A percentile compares a stretch with the other conserved stretches of the same genome.
Conservation (phyloP, 1,140 invertebrate genomes). For the Bombus breviceps region DNA sequence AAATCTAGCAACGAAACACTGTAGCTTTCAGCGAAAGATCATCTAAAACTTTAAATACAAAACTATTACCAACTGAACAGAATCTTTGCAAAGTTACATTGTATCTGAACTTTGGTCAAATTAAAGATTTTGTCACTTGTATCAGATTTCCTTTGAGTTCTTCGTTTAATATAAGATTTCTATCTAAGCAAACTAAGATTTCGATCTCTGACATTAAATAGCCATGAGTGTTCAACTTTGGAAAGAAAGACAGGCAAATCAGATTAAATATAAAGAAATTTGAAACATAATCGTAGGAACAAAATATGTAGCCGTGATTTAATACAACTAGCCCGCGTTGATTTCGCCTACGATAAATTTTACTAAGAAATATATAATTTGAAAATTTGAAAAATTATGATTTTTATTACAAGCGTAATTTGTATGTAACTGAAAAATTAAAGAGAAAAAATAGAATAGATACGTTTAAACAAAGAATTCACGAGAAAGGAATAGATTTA, state of each 20-base stretch:
- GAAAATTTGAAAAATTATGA: too few relatives aligned
- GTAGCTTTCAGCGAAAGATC: too few relatives aligned
- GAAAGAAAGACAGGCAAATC: neutral
- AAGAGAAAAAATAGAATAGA: neutral
- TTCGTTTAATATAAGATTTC: neutral
- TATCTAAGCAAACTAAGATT: neutral
- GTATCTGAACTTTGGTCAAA: neutral
- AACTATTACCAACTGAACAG: too few relatives aligned
- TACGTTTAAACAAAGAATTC: neutral
- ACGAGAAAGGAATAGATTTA: conserved; percentile 21
- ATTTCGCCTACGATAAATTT: neutral
- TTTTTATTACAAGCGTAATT: neutral
- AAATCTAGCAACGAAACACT: too few relatives aligned
- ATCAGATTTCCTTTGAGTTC: neutral
- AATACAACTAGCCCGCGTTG: neutral
- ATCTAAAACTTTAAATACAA: too few relatives aligned
- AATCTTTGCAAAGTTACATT: neutral
- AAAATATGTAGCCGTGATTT: neutral
- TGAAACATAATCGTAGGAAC: neutral
- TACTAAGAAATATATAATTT: too few relatives aligned
- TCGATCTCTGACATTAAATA: neutral
- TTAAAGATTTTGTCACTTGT: neutral
- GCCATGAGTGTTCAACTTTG: neutral
- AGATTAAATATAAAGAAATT: neutral
- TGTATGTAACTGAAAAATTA: neutral